phyloP scores from a whole-genome alignment of 2,797 vertebrate genomes.

The Phoeniculus purpureus region DNA sequence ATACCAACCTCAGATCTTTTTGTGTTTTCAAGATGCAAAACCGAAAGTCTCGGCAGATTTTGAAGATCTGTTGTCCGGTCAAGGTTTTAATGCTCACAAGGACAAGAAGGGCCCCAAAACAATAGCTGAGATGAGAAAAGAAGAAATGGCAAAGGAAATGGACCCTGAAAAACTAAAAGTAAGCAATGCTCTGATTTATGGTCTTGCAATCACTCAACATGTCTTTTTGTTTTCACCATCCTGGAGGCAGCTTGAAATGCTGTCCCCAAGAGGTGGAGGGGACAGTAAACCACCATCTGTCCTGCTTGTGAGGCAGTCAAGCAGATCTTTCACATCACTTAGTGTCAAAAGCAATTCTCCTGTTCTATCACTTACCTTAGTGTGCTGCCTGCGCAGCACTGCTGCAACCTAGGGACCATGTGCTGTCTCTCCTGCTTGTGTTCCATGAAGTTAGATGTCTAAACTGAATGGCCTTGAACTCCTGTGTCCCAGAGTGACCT shows the following conservation, averaged over 20 bases:
- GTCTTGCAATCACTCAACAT: background rate
- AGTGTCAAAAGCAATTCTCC: background rate
- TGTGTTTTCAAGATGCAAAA: slow-evolving; percentile 82
- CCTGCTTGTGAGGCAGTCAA: background rate
- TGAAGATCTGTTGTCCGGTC: slow-evolving; percentile 93
- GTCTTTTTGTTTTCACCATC: background rate
- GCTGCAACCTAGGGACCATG: background rate
- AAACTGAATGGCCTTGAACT: background rate
- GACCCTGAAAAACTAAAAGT: slow-evolving; percentile 98
- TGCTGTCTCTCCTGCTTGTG: background rate
- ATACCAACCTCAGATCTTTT: background rate
- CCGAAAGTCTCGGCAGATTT: slow-evolving; percentile 88
- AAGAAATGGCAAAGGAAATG: slow-evolving; percentile 99
- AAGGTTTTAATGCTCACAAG: slow-evolving; percentile 93
- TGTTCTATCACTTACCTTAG: background rate
- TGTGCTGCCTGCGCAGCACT: fast-evolving
- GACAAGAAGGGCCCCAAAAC: slow-evolving; percentile 95
- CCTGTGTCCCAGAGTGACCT: background rate
- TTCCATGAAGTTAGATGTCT: background rate
- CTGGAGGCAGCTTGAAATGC: background rate
- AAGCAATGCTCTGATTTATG: background rate
- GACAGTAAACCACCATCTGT: background rate
- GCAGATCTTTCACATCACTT: background rate
- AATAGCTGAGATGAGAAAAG: slow-evolving; percentile 99
- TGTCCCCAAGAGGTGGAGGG: background rate